A percentile compares a stretch with the other conserved stretches of the same genome.
phyloP scores from a whole-genome alignment of 2,113 vertebrate species.

The Thalassoma bifasciatum region DNA sequence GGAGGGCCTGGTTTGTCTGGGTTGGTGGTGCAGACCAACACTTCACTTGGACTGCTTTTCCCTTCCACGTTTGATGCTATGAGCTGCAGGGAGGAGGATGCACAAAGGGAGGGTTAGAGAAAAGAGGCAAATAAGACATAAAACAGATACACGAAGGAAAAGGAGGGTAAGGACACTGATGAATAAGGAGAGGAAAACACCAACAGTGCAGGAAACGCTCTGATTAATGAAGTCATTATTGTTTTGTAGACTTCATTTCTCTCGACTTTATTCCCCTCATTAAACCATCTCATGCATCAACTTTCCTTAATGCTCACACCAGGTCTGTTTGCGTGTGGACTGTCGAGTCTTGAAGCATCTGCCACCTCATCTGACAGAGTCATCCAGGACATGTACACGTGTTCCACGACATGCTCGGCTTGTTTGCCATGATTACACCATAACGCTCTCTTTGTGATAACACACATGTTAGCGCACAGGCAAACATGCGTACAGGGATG shows the following conservation, averaged over 20 bases:
- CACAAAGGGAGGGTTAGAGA: not conserved
- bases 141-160: not conserved
- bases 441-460: not conserved
- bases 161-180: not conserved
- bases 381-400: not conserved
- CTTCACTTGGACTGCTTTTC: slow-evolving; percentile 93
- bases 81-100: slow-evolving; percentile 81
- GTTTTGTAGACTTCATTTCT: slow-evolving; percentile 18
- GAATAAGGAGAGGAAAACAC: slow-evolving; percentile 22
- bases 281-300: slow-evolving; percentile 4
- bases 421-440: slow-evolving; percentile 19
- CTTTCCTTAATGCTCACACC: slow-evolving; percentile 12
- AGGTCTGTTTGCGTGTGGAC: not conserved
- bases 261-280: slow-evolving; percentile 23
- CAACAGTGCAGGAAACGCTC: slow-evolving; percentile 6
- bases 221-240: slow-evolving; percentile 41
- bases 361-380: not conserved
- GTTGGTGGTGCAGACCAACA: slow-evolving; percentile 94
- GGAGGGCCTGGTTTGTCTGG: slow-evolving; percentile 96
- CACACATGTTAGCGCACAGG: not conserved
- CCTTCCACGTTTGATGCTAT: slow-evolving; percentile 94
- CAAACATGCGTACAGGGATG: slow-evolving; percentile 4
- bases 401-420: not conserved
- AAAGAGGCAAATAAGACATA: not conserved
- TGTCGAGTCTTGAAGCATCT: not conserved